Conservation (phyloP, 2,113 vertebrate species). For the Eublepharis macularius region DNA sequence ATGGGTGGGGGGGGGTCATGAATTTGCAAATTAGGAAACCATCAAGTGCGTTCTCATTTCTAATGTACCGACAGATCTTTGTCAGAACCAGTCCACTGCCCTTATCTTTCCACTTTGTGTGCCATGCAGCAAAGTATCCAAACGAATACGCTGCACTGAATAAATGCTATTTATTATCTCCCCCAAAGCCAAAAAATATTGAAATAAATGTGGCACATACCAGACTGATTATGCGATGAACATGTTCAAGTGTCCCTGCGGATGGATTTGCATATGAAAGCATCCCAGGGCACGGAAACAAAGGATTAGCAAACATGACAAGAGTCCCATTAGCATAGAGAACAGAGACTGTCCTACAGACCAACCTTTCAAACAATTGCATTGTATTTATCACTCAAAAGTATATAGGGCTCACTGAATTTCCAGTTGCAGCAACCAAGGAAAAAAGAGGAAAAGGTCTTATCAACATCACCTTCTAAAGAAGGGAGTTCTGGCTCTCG, state of each 20-base stretch:
- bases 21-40: neutral
- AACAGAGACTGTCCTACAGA: conserved; percentile 51
- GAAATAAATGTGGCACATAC: conserved; percentile 66
- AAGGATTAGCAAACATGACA: conserved; percentile 66
- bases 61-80: neutral
- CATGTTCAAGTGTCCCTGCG: conserved; percentile 71
- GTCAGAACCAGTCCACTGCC: neutral
- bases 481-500: no score
- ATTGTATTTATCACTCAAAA: conserved; percentile 43
- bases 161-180: conserved; percentile 64
- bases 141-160: conserved; percentile 48
- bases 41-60: conserved; percentile 7
- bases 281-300: conserved; percentile 67
- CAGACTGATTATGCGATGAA: conserved; percentile 75
- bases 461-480: neutral
- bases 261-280: conserved; percentile 76
- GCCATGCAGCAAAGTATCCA: conserved; percentile 33
- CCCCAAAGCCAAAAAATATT: conserved; percentile 63
- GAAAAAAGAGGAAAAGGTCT: neutral
- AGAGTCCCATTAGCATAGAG: conserved; percentile 65
- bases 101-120: neutral
- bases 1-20: neutral
- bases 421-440: conserved; percentile 27
- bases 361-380: conserved; percentile 41
- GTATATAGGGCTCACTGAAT: conserved; percentile 52